Evolutionary conservation across 2,888 invertebrate species (phyloP), one percentile per base, ranked within the genome.

Genomic region (Melolontha melolontha): DNA sequence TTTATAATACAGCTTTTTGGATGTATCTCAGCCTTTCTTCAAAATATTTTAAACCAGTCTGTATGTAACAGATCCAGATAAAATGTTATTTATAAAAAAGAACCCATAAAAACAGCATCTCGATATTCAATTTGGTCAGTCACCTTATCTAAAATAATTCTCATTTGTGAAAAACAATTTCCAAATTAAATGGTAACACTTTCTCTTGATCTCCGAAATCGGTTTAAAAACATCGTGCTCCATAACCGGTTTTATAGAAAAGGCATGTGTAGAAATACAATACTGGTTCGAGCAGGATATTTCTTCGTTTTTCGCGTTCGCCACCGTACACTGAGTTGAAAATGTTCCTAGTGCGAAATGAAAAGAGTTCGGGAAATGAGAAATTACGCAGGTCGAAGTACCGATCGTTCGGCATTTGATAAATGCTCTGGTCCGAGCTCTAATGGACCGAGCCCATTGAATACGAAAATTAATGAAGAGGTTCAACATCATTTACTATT

Each of bases 361-460:
- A 52, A 65, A 65, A 54, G 64, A 52, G 54, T 47, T 34, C 47
- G 52, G 64, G 64, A 71, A 72, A 72, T 72, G 72, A 72, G 71
- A 71, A 72, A 72, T 72, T 71, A 72, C 72, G 65, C 71, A 72
- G 70, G 69, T 69, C 67, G 69, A 65, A 68, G 70, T 69, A 72
- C 71, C 68, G 68, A 71, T 72, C 64, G 64, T 52, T 65, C 54
- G 41, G 29, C 54, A 44, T 67, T 55, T 72, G 72, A 72, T 71
- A 71, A 72, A 72, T 72, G 71, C 66, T 64, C 66, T 64, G 66
- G 69, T 65, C 66, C 57, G 63, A 64, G 63, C 42, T 34, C 70
- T 74, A 74, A 74, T 74, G 73, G 73, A 73, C 72, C 71, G 63
- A 67, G 57, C 68, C 67, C 69, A 68, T 67, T 70, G 70, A 73